Evolutionary conservation across 1,140 invertebrate genomes (phyloP), one percentile per base, ranked within the genome.

Genomic region (Diachasma alloeum): DNA sequence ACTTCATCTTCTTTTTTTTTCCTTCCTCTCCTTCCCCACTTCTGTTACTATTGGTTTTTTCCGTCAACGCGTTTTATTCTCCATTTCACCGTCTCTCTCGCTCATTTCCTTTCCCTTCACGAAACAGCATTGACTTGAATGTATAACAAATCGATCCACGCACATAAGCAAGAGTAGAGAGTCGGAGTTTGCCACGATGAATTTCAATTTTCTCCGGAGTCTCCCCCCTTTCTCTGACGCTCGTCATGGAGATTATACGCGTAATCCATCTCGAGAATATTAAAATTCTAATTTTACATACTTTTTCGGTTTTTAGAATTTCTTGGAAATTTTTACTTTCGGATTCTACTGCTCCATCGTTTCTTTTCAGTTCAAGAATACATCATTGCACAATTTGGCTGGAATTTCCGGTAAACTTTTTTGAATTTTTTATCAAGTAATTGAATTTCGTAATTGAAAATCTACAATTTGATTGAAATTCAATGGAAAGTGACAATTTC

Each of bases 111-210:
- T 17, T 67, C 72, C 37, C 53, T 44, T 9, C 17, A 53, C 31
- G 19, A 72, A 59, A 26, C 26, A 53, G 13, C n/a, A 74, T n/a
- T n/a, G 63, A 74, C 46, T 44, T 63, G 26, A 75, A 75, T 31
- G 63, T 37, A 66, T 75, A 79, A 76, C 73, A 74, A 77, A 81
- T 83, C 80, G 79, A 83, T 83, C 77, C 72, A 76, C 76, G 76
- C 44, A 69, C 56, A 75, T 46, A 66, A 22, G 56, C 44, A 53
- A 5, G 24, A 63, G 59, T 56, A 56, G 48, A 56, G 48, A 56
- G 48, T 56, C 48, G 48, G 8, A 67, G 39, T 26, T 67, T 72
- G 70, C 70, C 66, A 76, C 46, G 74, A 76, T 76, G 74, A 76
- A 76, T 76, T 71, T 76, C 74, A 76, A 76, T 76, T 76, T 76